phyloP scores from a whole-genome alignment of 2,888 invertebrate species.

The Polyommatus iphigenia region DNA sequence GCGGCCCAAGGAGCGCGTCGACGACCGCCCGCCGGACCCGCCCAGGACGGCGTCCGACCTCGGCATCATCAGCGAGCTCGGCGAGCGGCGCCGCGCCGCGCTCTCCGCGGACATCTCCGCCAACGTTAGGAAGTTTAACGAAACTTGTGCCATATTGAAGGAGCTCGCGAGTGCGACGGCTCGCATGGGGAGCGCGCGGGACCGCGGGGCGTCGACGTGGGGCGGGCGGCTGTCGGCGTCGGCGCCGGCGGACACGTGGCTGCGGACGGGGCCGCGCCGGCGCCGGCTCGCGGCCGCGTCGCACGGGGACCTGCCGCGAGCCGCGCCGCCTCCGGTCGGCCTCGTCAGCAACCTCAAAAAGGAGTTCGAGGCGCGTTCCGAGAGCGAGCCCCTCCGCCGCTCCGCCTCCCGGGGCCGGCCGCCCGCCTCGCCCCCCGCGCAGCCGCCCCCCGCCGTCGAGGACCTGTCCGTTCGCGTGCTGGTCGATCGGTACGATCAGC shows the following conservation, averaged over 20 bases:
- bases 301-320: constrained; percentile 68
- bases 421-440: constrained; percentile 46
- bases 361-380: constrained; percentile 88
- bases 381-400: constrained; percentile 50
- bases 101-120: constrained; percentile 51
- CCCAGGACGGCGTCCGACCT: constrained; percentile 55
- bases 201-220: constrained; percentile 65
- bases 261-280: constrained; percentile 66
- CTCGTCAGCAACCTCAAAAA: constrained; percentile 92
- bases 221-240: constrained; percentile 80
- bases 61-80: constrained; percentile 65
- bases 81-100: constrained; percentile 47
- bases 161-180: constrained; percentile 73
- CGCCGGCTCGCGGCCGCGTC: constrained; percentile 66
- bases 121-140: constrained; percentile 72
- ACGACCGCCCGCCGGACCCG: constrained; percentile 45
- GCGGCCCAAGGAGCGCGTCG: constrained; percentile 59
- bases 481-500: constrained; percentile 79
- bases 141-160: constrained; percentile 82
- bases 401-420: constrained; percentile 47
- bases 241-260: constrained; percentile 82
- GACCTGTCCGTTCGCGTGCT: constrained; percentile 85
- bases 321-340: constrained; percentile 78
- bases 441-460: constrained; percentile 52
- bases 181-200: constrained; percentile 62